Evolutionary conservation across 1,140 invertebrate genomes (phyloP), one percentile per base, ranked within the genome.

Genomic region (Papilio machaon): DNA sequence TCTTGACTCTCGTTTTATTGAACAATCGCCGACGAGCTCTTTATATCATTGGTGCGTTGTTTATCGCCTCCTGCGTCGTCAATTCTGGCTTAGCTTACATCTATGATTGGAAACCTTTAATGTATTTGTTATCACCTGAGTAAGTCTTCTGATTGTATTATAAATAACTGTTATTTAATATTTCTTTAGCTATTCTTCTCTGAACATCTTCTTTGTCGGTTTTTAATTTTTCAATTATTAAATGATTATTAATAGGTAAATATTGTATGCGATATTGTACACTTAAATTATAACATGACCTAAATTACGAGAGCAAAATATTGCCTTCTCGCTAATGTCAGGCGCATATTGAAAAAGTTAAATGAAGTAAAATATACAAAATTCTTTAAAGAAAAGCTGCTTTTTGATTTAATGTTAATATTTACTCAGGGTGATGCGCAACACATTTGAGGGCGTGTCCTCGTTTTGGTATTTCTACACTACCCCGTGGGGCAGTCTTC

Each of bases 401-500:
- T 58, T 1, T 58, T 58, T n/a, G 8, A 58, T 58, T 58, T 58
- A 7, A 17, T 17, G 35, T 58, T 70, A 9, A 38, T 78, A 43
- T 60, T 60, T 81, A 23, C 80, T 0, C 76, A 92, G 91, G 64
- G 83, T 83, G 49, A 79, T 90, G 11, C 84, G 87, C 0, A 78
- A 49, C 0, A 85, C 84, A 13, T 90, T 87, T 80, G 58, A 60
- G 3, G 84, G 80, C 1, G 87, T 82, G 70, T 77, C 81, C 0
- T 89, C 89, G 6, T 91, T 91, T 82, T 82, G 75, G 1, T 85
- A 84, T 75, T 83, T 86, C 75, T 92, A 92, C 85, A 76, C 79
- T 17, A 80, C 87, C 52, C 88, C 91, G 13, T 91, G 91, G 90
- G 86, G 86, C 77, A 89, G 86, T 73, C 78, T 87, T 38, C 91